Conservation (phyloP, 1,140 invertebrate species). For the Polypedilum pembai region DNA sequence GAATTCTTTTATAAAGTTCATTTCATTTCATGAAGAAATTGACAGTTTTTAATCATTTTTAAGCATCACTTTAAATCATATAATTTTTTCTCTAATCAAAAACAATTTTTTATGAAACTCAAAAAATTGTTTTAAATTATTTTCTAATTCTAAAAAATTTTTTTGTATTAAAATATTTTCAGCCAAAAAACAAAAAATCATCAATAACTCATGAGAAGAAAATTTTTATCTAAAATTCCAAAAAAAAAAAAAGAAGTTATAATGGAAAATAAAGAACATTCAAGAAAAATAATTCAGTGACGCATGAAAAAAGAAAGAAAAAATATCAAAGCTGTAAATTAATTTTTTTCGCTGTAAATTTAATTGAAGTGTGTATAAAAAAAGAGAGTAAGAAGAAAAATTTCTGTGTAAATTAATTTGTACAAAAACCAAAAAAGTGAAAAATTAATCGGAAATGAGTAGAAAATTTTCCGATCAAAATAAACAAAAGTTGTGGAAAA, state of each 20-base stretch:
- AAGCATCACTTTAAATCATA: too few relatives aligned
- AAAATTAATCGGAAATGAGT: neutral
- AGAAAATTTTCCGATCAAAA: conserved; percentile 1
- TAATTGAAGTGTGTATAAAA: neutral
- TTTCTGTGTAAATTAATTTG: neutral
- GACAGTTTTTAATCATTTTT: too few relatives aligned
- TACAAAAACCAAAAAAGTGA: conserved; percentile 6
- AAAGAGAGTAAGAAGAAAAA: neutral
- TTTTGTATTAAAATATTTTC: neutral
- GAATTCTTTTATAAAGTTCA: too few relatives aligned
- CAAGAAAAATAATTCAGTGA: neutral
- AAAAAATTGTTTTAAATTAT: neutral
- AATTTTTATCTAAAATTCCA: neutral
- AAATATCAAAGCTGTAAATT: conserved; percentile 13
- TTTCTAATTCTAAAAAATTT: neutral
- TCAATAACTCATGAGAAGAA: neutral
- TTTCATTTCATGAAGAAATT: too few relatives aligned
- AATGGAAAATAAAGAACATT: conserved; percentile 2
- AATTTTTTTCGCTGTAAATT: conserved; percentile 22
- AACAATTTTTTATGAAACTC: neutral
- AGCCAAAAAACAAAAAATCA: neutral
- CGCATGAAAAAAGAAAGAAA: neutral
- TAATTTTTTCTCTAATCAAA: too few relatives aligned
- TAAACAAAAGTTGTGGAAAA: conserved; percentile 23
- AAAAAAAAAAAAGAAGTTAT: neutral